Base-by-base conservation (phyloP, 2,113 vertebrate genomes). In the Tetrax tetrax region DNA sequence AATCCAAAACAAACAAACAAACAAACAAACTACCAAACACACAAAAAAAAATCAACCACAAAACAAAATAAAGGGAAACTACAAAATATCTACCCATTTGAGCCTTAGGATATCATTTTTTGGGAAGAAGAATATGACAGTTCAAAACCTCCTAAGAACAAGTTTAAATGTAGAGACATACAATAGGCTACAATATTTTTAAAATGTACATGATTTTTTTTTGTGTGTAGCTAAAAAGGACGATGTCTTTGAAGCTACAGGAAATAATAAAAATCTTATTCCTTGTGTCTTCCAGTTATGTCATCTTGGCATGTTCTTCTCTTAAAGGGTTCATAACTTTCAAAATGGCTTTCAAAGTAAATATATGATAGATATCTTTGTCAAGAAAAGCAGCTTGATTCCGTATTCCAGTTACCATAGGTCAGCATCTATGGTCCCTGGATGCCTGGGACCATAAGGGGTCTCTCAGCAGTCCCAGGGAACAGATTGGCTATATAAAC, bases 401-500 rank as follows among this genome's bases (percentile, higher is more conserved):
- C 53, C 37, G 33, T 90, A 51, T 96, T 95, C 28, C 54, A 76
- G 33, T 94, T 95, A 76, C n/a, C 79, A 29, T 28, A 91, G 74
- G 75, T 96, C 89, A 96, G 96, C 96, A 95, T 79, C 72, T 89
- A 41, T 41, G 33, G 80, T 92, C 90, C 72, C 92, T 83, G 37
- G 81, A 33, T 89, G 28, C 81, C 77, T 85, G 50, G 70, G 87
- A 95, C 80, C 83, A 95, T 82, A 96, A 95, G 92, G 87, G 70
- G 66, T 91, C 68, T 92, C 83, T 93, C 92, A 96, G 86, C 81
- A 95, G 74, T 97, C 94, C 91, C 94, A 95, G 65, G 95, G 66
- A 96, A 91, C 94, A 96, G 95, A 95, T 82, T 96, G 95, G 10
- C 41, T 91, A 20, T 85, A 93, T 89, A 96, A 93, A 96, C 94